A percentile compares a stretch with the other conserved stretches of the same genome.
phyloP scores from a whole-genome alignment of 1,140 invertebrate species.

The Cyrtorhinus lividipennis region DNA sequence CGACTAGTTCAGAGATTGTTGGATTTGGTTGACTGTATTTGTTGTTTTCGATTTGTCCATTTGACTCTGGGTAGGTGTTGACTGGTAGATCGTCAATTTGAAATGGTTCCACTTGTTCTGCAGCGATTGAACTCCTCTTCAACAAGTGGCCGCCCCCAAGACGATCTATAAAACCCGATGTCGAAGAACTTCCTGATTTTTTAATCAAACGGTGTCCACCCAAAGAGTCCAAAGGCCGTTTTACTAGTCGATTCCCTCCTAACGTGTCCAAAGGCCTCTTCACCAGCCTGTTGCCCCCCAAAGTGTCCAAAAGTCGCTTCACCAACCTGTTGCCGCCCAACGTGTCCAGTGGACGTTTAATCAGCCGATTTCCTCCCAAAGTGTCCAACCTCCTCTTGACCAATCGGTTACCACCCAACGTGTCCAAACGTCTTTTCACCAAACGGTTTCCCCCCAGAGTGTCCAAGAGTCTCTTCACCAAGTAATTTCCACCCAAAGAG shows the following conservation, averaged over 20 bases:
- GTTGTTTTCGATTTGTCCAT: too few relatives aligned
- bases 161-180: slow-evolving; percentile 17
- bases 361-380: not conserved
- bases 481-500: slow-evolving; percentile 15
- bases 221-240: slow-evolving; percentile 1
- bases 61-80: too few relatives aligned
- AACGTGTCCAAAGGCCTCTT: not conserved
- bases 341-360: not conserved
- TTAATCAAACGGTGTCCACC: slow-evolving; percentile 14
- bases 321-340: not conserved
- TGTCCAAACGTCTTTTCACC: not conserved
- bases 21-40: too few relatives aligned
- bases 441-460: not conserved
- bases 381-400: not conserved
- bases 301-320: not conserved
- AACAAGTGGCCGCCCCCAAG: slow-evolving; percentile 12
- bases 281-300: not conserved
- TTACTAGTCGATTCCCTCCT: not conserved
- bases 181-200: slow-evolving; percentile 17
- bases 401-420: not conserved
- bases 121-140: slow-evolving; percentile 10
- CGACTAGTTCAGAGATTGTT: too few relatives aligned
- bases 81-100: too few relatives aligned
- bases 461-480: not conserved
- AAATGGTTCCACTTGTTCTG: too few relatives aligned